Evolutionary conservation across 1,140 invertebrate genomes (phyloP), one percentile per base, ranked within the genome.

Genomic region (Drosophila leontia): DNA sequence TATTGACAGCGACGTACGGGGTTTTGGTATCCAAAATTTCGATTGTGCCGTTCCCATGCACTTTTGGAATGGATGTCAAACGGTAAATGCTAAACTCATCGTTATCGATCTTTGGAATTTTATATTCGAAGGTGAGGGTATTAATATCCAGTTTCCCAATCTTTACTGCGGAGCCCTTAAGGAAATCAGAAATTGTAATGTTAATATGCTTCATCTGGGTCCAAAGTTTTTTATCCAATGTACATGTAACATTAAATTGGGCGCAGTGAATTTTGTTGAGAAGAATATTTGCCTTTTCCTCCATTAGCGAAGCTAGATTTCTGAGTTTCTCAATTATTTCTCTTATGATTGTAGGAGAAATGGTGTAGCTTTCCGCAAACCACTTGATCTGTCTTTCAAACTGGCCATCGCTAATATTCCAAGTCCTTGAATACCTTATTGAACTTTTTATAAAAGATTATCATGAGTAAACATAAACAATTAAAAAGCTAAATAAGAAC

Each of bases 21-120:
- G 17, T 13, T 15, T 50, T 17, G 17, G 19, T 32, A 11, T 34
- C 12, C 29, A 60, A n/a, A 17, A 34, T 29, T 13, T 60, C n/a
- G 13, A 60, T 34, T 26, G 7, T 19, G 41, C 29, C 26, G 17
- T 19, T 32, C 3, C 3, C 8, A 35, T 56, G 53, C 29, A 50
- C 17, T n/a, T 51, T 60, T 23, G 58, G 58, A 23, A 60, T 60
- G 29, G 58, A 13, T 15, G 58, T 60, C 19, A 50, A 32, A n/a
- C 13, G 42, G 42, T 60, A 48, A 15, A 60, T 47, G 5, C 17
- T 29, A 11, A 59, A n/a, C 17, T 34, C 12, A 1, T 45, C 26
- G 2, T 0, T 15, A 15, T 48, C 29, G 8, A 19, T 32, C 1
- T 19, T 13, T 19, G 57, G 39, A 29, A 44, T 7, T 44, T 3